phyloP scores from a whole-genome alignment of 2,888 invertebrate species.

The Tetanocera ferruginea region DNA sequence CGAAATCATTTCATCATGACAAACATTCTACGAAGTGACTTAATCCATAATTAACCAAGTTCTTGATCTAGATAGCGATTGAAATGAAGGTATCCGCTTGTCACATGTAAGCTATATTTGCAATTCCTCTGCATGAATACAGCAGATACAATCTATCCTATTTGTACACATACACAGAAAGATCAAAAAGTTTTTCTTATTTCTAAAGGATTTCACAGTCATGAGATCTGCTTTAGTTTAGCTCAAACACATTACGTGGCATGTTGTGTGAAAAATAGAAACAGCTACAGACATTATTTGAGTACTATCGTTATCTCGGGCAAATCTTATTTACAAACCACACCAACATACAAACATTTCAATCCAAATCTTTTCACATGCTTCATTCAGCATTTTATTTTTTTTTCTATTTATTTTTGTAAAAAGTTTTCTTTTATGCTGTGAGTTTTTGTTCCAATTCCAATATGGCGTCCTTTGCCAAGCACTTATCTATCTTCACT shows the following conservation, averaged over 20 bases:
- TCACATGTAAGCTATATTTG: background rate
- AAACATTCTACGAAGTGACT: background rate
- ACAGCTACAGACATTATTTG: background rate
- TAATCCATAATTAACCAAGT: conserved; percentile 37
- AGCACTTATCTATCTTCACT: too few species aligned
- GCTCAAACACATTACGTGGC: background rate
- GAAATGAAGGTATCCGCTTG: background rate
- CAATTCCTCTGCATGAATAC: background rate
- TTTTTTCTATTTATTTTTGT: background rate
- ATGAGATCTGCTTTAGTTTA: background rate
- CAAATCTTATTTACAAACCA: background rate
- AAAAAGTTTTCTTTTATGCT: background rate
- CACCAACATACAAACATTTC: background rate
- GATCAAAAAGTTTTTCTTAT: background rate
- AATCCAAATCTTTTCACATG: background rate
- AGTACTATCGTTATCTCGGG: background rate
- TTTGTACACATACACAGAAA: background rate
- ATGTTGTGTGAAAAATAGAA: background rate
- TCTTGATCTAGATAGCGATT: conserved; percentile 33
- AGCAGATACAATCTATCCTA: background rate
- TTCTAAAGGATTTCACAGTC: background rate
- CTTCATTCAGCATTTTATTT: background rate
- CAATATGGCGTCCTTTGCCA: too few species aligned
- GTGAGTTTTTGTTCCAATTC: too few species aligned
- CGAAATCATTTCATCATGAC: background rate